Percentiles rank a stretch among this genome's conserved stretches.
phyloP scores from a whole-genome alignment of 2,888 invertebrate species.

The Chrysolina oricalcia region DNA sequence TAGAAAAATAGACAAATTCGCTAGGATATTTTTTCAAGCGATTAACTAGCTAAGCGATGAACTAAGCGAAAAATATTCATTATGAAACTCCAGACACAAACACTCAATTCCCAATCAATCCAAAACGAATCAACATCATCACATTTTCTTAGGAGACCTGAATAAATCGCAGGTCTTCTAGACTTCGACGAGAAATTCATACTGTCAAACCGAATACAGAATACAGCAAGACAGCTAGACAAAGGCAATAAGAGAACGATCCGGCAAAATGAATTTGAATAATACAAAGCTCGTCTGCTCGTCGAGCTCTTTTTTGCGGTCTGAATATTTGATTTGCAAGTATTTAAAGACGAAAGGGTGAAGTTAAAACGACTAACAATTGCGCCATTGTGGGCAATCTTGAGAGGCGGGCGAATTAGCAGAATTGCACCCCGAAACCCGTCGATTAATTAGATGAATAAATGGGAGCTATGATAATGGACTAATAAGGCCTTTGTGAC shows the following conservation, averaged over 20 bases:
- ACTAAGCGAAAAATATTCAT: too few relatives aligned
- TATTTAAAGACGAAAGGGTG: slow-evolving; percentile 34
- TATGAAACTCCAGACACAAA: too few relatives aligned
- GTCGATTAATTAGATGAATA: slow-evolving; percentile 64
- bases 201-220: slow-evolving; percentile 9
- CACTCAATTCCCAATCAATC: too few relatives aligned
- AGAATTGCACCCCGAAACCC: slow-evolving; percentile 51
- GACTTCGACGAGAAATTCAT: slow-evolving; percentile 19
- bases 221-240: slow-evolving; percentile 24
- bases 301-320: slow-evolving; percentile 28
- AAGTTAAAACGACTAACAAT: slow-evolving; percentile 44
- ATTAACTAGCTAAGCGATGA: too few relatives aligned
- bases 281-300: slow-evolving; percentile 34
- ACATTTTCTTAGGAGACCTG: neutral
- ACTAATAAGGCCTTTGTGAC: slow-evolving; percentile 62
- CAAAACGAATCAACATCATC: too few relatives aligned
- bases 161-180: neutral
- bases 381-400: slow-evolving; percentile 40
- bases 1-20: too few relatives aligned
- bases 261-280: slow-evolving; percentile 39
- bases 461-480: slow-evolving; percentile 61
- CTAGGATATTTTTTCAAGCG: too few relatives aligned
- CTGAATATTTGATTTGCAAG: slow-evolving; percentile 40
- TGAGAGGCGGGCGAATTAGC: slow-evolving; percentile 31
- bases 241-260: slow-evolving; percentile 43